Percentiles rank a stretch among this genome's conserved stretches.
These are phyloP conservation scores for Conopomorpha cramerella DNA, from an alignment of 1,140 invertebrate species.

Conservation along the genomic window DNA sequence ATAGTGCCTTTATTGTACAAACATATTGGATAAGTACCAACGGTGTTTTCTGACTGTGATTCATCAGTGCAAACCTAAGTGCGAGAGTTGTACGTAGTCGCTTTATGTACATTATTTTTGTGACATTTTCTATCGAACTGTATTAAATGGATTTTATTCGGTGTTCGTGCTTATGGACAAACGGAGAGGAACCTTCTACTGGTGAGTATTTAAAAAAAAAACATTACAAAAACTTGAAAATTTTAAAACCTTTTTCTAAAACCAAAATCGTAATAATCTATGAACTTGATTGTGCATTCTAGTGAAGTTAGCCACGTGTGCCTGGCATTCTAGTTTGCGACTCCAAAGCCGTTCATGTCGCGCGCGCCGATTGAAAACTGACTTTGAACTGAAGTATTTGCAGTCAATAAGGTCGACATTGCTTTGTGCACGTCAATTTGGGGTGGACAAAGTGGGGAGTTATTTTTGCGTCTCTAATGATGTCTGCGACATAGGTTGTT, in stretches of 20 bases:
- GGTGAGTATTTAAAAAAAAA: too few relatives aligned
- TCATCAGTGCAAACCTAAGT: slow-evolving; percentile 40
- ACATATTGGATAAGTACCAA: slow-evolving; percentile 18
- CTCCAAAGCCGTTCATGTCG: slow-evolving; percentile 22
- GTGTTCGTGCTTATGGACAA: slow-evolving; percentile 29
- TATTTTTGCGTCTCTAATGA: slow-evolving; percentile 16
- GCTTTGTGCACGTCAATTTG: slow-evolving; percentile 14
- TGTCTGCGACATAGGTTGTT: slow-evolving; percentile 13
- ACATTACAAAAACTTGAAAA: too few relatives aligned
- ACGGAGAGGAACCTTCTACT: slow-evolving; percentile 18
- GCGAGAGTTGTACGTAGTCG: too few relatives aligned
- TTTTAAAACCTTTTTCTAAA: too few relatives aligned
- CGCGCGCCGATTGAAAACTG: slow-evolving; percentile 20
- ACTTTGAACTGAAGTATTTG: slow-evolving; percentile 3
- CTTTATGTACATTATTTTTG: too few relatives aligned
- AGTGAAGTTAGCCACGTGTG: slow-evolving; percentile 24
- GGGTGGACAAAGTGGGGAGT: slow-evolving; percentile 24
- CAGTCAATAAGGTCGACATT: slow-evolving; percentile 16
- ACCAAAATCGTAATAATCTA: too few relatives aligned
- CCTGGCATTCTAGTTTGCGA: slow-evolving; percentile 36
- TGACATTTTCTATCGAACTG: too few relatives aligned
- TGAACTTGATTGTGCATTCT: slow-evolving; percentile 46
- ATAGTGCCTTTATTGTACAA: slow-evolving; percentile 42
- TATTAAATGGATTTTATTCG: slow-evolving; percentile 3
- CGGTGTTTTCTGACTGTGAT: too few relatives aligned